phyloP scores from a whole-genome alignment of 2,113 vertebrate genomes.

The Tychaedon coryphoeus region DNA sequence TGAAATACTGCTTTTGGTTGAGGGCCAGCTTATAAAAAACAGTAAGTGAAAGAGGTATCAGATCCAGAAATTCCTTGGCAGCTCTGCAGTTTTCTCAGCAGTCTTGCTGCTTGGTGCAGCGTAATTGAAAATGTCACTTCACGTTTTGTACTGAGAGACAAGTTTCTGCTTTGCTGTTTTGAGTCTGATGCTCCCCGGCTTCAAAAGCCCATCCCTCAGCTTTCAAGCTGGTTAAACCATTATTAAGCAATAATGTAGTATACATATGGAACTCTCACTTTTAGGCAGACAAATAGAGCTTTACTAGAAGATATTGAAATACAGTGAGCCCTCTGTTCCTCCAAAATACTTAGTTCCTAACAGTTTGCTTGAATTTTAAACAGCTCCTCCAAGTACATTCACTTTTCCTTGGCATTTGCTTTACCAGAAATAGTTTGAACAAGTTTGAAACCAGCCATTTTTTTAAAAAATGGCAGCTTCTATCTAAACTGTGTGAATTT shows the following conservation, averaged over 20 bases:
- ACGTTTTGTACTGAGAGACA: not conserved
- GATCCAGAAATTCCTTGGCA: conserved; percentile 39
- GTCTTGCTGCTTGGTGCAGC: not conserved
- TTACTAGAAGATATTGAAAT: not conserved
- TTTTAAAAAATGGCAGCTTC: not conserved
- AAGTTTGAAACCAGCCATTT: not conserved
- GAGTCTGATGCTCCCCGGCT: not conserved
- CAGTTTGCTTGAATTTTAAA: conserved; percentile 25
- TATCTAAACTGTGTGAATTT: not conserved
- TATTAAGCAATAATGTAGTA: not conserved
- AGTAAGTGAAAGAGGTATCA: not conserved
- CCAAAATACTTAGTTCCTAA: not conserved
- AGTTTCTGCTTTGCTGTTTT: not conserved
- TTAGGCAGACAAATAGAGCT: not conserved
- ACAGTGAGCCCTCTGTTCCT: not conserved
- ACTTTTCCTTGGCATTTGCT: not conserved
- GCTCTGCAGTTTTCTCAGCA: conserved; percentile 1
- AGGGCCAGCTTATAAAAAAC: not conserved
- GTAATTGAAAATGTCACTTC: conserved; percentile 11
- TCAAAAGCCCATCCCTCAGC: not conserved
- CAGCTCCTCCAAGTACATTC: not conserved
- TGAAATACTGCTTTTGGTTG: not conserved
- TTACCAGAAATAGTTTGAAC: not conserved
- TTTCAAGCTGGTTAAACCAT: not conserved
- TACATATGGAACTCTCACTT: not conserved